Evolutionary conservation across 1,140 invertebrate genomes (phyloP), one percentile per base, ranked within the genome.

Genomic region (Papilio polytes): DNA sequence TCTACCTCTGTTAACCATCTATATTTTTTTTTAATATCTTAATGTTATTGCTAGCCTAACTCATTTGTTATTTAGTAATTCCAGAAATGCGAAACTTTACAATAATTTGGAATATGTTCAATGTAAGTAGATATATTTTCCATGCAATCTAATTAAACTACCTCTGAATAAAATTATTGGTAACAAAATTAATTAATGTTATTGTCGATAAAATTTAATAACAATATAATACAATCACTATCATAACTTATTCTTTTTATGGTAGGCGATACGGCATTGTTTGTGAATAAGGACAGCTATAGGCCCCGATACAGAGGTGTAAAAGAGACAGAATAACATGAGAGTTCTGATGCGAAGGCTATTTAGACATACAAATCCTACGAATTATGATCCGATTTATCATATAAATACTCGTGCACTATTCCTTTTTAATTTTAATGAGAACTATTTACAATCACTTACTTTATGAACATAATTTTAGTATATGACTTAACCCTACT

Each of bases 251-350:
- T 88, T 91, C 89, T 92, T 93, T 92, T 93, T 91, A 85, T 88
- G 87, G 88, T 90, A 89, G 88, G 89, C 88, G 89, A 88, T 92
- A 89, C 88, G 85, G 85, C 92, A 94, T 94, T 94, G 93, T 94
- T 94, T 93, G 88, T 87, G 81, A 88, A 93, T 82, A 93, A 83
- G 86, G 93, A 93, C 84, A 87, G 90, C 84, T 83, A 86, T 82
- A 88, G 63, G 78, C 36, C 46, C 76, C 36, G 48, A 78, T 80
- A 31, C 3, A 53, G 72, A 80, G 74, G 89, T 74, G 73, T 74
- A 85, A 93, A 82, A 86, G 89, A 86, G 90, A 92, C 56, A 86
- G 80, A 83, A 78, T 46, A 73, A 85, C 73, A 80, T 78, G 77
- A 83, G 81, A 80, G 80, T 84, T 87, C 82, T 82, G 83, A 86